Percentiles rank a stretch among this genome's conserved stretches.
Evolutionary conservation across 1,140 invertebrate genomes (phyloP).

Genomic region (Belonocnema kinseyi): DNA sequence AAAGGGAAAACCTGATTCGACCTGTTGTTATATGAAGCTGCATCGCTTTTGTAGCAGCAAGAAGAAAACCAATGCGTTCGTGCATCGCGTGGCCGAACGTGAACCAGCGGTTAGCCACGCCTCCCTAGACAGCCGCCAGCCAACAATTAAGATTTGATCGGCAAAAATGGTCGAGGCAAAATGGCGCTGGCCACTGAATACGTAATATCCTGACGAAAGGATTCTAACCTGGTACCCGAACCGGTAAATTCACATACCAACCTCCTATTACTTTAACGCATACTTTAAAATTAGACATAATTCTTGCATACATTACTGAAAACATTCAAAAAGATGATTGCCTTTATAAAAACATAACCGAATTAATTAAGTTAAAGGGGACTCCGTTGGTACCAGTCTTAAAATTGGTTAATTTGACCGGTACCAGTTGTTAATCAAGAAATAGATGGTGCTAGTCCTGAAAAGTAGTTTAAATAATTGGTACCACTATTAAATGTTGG

Average conservation of each 20-base stretch:
- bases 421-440: too few species aligned
- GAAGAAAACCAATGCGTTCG: conserved; percentile 70
- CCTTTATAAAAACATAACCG: too few species aligned
- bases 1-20: conserved; percentile 53
- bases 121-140: conserved; percentile 76
- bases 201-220: conserved; percentile 64
- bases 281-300: background rate
- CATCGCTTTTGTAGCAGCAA: conserved; percentile 52
- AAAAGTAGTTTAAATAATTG: too few species aligned
- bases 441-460: too few species aligned
- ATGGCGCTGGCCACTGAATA: conserved; percentile 75
- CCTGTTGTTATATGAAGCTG: conserved; percentile 37
- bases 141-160: conserved; percentile 78
- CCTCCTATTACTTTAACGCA: background rate
- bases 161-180: conserved; percentile 77
- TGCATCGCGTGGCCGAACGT: conserved; percentile 72
- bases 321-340: too few species aligned
- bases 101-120: conserved; percentile 71
- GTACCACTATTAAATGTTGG: too few species aligned
- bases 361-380: too few species aligned
- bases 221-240: conserved; percentile 49
- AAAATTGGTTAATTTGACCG: background rate
- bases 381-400: background rate
- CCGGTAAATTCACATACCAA: background rate
- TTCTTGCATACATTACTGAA: background rate